Conservation (phyloP, 2,888 invertebrate genomes). For the Phengaris arion region DNA sequence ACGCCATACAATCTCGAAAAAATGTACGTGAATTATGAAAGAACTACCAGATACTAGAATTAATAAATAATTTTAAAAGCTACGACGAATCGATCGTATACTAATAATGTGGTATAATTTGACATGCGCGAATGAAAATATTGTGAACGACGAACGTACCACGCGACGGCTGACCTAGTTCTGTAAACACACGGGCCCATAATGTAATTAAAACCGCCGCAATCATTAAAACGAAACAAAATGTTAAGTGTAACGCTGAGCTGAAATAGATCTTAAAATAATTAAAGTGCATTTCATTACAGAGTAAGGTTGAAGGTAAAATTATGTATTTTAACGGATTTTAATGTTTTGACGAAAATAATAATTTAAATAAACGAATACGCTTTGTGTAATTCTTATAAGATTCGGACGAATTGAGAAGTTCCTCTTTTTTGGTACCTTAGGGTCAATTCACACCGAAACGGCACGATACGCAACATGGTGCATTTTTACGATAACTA, state of each 20-base stretch:
- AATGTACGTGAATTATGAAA: background rate
- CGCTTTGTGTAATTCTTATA: no score
- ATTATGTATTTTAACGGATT: background rate
- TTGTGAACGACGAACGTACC: background rate
- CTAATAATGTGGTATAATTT: background rate
- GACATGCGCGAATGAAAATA: background rate
- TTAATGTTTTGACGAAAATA: background rate
- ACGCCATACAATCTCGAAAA: background rate
- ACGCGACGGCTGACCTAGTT: background rate
- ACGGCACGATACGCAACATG: no score
- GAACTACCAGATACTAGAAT: background rate
- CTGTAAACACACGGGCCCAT: conserved; percentile 4
- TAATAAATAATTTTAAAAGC: background rate
- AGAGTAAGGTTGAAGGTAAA: background rate
- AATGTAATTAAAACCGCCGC: conserved; percentile 13
- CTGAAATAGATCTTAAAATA: conserved; percentile 7
- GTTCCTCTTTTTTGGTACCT: no score
- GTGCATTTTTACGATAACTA: no score
- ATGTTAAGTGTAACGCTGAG: conserved; percentile 1
- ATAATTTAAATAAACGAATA: no score
- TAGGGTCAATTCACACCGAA: no score
- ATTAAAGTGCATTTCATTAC: conserved; percentile 5
- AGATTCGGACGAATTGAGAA: no score
- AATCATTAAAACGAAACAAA: conserved; percentile 4
- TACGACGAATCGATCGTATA: background rate